Evolutionary conservation across 2,888 invertebrate genomes (phyloP).

Genomic region (Drepanosiphum platanoidis): DNA sequence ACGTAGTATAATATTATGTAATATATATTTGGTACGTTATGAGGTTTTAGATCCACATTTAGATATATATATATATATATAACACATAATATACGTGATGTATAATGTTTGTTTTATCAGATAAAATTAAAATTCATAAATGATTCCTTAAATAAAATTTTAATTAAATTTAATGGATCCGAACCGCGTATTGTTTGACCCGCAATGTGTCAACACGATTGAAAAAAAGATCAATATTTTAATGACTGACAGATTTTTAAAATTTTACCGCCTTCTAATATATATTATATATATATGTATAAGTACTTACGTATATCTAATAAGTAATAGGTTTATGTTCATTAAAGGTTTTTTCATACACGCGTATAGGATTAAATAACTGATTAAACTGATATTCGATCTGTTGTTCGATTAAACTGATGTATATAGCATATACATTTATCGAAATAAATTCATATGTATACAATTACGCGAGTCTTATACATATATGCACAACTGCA

Average conservation of each 20-base stretch:
- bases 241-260: not conserved
- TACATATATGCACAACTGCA: not conserved
- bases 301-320: too few species aligned
- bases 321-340: too few species aligned
- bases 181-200: not conserved
- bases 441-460: not conserved
- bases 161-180: not conserved
- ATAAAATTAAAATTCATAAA: not conserved
- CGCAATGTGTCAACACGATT: not conserved
- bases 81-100: too few species aligned
- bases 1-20: not conserved
- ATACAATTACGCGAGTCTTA: not conserved
- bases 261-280: not conserved
- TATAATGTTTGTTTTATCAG: not conserved
- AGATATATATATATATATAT: too few species aligned
- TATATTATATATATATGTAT: too few species aligned
- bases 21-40: not conserved
- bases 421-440: not conserved
- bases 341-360: not conserved
- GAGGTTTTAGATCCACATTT: not conserved
- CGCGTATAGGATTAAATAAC: not conserved
- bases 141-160: not conserved
- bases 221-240: not conserved
- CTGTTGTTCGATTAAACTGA: too few species aligned
- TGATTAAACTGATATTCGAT: too few species aligned